Conservation (phyloP, 2,797 vertebrate genomes). For the Parambassis ranga region DNA sequence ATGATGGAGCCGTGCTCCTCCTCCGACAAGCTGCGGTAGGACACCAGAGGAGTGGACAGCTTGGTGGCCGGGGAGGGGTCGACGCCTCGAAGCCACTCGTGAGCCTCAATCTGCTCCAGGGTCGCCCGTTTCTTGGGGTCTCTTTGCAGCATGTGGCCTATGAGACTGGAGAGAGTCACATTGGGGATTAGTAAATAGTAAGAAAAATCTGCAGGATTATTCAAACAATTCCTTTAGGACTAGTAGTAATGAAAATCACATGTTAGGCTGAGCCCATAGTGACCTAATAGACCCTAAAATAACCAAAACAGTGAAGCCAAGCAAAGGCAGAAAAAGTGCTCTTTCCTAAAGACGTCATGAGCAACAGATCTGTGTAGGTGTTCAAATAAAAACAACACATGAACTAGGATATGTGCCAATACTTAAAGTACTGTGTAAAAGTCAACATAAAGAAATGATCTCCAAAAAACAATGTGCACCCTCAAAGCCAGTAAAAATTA, state of each 20-base stretch:
- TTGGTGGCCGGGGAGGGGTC: slow-evolving; percentile 96
- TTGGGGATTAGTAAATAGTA: neutral
- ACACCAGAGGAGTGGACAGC: slow-evolving; percentile 92
- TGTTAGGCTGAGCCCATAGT: no score
- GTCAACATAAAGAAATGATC: neutral
- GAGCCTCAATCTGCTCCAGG: slow-evolving; percentile 90
- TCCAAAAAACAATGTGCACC: neutral
- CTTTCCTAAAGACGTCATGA: neutral
- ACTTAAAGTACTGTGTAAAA: neutral
- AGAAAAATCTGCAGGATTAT: neutral
- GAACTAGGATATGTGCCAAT: neutral
- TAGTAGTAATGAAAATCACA: neutral
- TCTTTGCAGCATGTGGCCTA: slow-evolving; percentile 92
- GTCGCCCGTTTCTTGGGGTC: slow-evolving; percentile 92
- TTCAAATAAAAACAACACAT: slow-evolving; percentile 11
- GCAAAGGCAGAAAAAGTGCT: no score
- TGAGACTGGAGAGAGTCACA: slow-evolving; percentile 80
- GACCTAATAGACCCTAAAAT: no score
- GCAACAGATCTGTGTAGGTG: neutral
- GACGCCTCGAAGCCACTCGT: slow-evolving; percentile 91
- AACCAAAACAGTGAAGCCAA: no score
- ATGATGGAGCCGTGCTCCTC: slow-evolving; percentile 94
- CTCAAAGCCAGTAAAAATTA: slow-evolving; percentile 10
- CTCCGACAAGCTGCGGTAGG: slow-evolving; percentile 91
- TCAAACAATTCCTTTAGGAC: neutral